phyloP scores from a whole-genome alignment of 1,140 invertebrate genomes.

The Mylabris phalerata region DNA sequence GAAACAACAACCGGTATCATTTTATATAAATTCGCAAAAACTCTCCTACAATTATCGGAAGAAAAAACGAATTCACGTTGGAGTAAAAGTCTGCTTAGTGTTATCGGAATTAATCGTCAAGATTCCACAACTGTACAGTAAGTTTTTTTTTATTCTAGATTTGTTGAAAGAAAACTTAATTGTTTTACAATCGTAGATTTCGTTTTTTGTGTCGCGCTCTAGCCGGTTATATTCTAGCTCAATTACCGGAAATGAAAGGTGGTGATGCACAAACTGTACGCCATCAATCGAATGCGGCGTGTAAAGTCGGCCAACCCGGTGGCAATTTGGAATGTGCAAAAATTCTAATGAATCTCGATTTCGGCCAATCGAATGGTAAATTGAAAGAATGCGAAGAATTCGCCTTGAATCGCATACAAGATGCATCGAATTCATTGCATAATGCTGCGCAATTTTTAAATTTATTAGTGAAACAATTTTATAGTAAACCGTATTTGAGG shows the following conservation, averaged over 20 bases:
- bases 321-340: constrained; percentile 39
- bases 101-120: constrained; percentile 36
- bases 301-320: constrained; percentile 35
- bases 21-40: constrained; percentile 34
- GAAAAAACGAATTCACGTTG: constrained; percentile 31
- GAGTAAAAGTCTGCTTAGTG: constrained; percentile 35
- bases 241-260: constrained; percentile 39
- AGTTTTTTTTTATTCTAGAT: constrained; percentile 8
- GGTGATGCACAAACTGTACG: constrained; percentile 30
- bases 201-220: constrained; percentile 30
- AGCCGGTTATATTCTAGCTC: constrained; percentile 36
- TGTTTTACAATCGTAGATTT: constrained; percentile 21
- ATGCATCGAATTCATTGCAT: constrained; percentile 39
- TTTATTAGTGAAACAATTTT: constrained; percentile 34
- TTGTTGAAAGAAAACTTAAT: neutral
- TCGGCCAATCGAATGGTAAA: constrained; percentile 38
- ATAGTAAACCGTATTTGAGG: constrained; percentile 37
- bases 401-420: constrained; percentile 39
- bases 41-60: constrained; percentile 31
- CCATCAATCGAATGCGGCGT: constrained; percentile 24
- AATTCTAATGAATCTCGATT: constrained; percentile 35
- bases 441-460: constrained; percentile 34
- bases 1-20: constrained; percentile 27
- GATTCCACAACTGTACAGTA: constrained; percentile 29
- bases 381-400: constrained; percentile 38